These are phyloP conservation scores for Eulemur mongoz DNA, from an alignment of 2,797 vertebrate genomes.

Conservation along the genomic window DNA sequence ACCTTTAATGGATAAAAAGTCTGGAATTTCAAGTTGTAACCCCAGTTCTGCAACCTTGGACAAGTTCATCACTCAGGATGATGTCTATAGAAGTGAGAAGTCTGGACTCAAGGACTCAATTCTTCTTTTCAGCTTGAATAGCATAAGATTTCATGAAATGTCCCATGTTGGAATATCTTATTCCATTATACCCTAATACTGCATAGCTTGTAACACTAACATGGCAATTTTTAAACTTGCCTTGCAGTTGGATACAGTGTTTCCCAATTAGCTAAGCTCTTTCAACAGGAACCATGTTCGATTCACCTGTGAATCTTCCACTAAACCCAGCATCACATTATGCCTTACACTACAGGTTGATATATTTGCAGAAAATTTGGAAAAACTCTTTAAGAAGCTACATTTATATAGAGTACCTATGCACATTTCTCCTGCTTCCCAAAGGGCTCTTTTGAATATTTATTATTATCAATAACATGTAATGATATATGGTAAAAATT, in stretches of 20 bases:
- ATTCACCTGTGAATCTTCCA: not conserved
- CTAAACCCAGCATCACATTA: not conserved
- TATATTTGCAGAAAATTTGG: conserved; percentile 13
- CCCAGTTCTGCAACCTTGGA: not conserved
- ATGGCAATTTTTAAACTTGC: not conserved
- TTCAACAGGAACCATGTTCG: not conserved
- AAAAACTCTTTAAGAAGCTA: conserved; percentile 22
- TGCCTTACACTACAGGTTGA: not conserved
- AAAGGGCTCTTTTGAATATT: conserved; percentile 22
- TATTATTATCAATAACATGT: conserved; percentile 30
- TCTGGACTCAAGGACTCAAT: not conserved
- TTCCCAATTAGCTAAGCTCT: conserved; percentile 38
- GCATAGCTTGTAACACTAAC: conserved; percentile 47
- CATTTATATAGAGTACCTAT: conserved; percentile 35
- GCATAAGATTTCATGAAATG: not conserved
- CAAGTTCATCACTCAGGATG: conserved; percentile 1
- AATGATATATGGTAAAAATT: conserved; percentile 41
- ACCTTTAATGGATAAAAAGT: not conserved
- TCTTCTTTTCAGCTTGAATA: not conserved
- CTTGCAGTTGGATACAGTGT: not conserved
- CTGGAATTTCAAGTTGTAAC: conserved; percentile 33
- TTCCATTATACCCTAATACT: not conserved
- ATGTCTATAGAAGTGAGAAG: not conserved
- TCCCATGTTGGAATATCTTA: not conserved
- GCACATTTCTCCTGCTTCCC: not conserved